Evolutionary conservation across 1,140 invertebrate species (phyloP).

Genomic region (Himalopsyche phryganea): DNA sequence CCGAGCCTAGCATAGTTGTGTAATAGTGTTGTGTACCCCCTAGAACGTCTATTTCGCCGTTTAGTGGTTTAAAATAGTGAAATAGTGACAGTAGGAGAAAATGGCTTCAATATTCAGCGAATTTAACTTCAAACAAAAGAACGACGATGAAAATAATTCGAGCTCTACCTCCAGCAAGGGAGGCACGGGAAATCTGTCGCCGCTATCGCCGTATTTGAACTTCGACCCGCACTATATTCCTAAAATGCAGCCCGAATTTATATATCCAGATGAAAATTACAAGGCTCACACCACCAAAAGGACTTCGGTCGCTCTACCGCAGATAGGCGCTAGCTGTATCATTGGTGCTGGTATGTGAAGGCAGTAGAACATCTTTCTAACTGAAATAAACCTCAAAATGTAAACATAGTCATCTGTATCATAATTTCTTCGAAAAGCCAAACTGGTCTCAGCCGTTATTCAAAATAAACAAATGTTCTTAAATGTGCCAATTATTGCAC

Average conservation of each 20-base stretch:
- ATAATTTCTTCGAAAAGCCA: not conserved
- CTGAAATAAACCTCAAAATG: not conserved
- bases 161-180: slow-evolving; percentile 5
- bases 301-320: slow-evolving; percentile 78
- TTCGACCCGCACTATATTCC: slow-evolving; percentile 84
- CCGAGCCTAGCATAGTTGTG: slow-evolving; percentile 17
- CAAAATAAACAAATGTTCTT: no score
- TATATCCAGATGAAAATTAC: slow-evolving; percentile 76
- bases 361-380: not conserved
- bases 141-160: slow-evolving; percentile 6
- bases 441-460: no score
- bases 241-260: slow-evolving; percentile 83
- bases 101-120: slow-evolving; percentile 25
- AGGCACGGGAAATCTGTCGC: slow-evolving; percentile 9
- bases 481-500: no score
- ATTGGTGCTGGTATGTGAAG: slow-evolving; percentile 62
- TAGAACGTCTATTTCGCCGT: not conserved
- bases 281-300: slow-evolving; percentile 50
- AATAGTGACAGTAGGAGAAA: slow-evolving; percentile 1
- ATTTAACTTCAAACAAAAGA: slow-evolving; percentile 3
- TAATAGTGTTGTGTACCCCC: slow-evolving; percentile 13
- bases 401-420: not conserved
- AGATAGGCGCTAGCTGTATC: slow-evolving; percentile 87
- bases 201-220: slow-evolving; percentile 86
- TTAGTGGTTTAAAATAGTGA: slow-evolving; percentile 6